Conservation (phyloP, 92 coral and sea anemone genomes). For the Desmophyllum pertusum region DNA sequence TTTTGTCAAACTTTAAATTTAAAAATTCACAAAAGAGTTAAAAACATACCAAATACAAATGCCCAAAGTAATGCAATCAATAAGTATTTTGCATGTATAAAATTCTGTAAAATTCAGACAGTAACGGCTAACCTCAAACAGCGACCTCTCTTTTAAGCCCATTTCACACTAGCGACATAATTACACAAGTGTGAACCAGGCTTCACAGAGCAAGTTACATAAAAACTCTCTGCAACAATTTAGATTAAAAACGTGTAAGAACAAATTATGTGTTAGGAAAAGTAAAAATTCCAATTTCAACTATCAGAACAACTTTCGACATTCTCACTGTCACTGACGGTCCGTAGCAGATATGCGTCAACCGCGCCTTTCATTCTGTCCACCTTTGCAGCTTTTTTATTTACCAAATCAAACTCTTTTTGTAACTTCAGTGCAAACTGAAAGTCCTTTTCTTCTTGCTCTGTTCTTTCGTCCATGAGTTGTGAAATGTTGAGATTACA, state of each 20-base stretch:
- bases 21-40: not conserved
- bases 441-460: slow-evolving; percentile 75
- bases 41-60: not conserved
- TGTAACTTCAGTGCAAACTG: slow-evolving; percentile 81
- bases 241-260: not conserved
- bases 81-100: not conserved
- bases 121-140: not conserved
- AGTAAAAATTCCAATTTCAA: not conserved
- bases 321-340: not conserved
- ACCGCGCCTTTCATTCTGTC: slow-evolving; percentile 75
- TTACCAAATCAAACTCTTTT: slow-evolving; percentile 72
- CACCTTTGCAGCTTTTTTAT: slow-evolving; percentile 29
- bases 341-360: slow-evolving; percentile 75
- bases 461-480: slow-evolving; percentile 22
- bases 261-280: not conserved
- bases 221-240: not conserved
- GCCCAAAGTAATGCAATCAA: not conserved
- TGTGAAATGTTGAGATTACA: not conserved
- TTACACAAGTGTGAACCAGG: not conserved
- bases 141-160: not conserved
- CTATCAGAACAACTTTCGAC: not conserved
- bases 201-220: too few species aligned
- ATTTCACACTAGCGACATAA: not conserved
- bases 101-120: not conserved
- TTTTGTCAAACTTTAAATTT: not conserved